phyloP scores from a whole-genome alignment of 2,888 invertebrate species.

The Nomada goodeniana region DNA sequence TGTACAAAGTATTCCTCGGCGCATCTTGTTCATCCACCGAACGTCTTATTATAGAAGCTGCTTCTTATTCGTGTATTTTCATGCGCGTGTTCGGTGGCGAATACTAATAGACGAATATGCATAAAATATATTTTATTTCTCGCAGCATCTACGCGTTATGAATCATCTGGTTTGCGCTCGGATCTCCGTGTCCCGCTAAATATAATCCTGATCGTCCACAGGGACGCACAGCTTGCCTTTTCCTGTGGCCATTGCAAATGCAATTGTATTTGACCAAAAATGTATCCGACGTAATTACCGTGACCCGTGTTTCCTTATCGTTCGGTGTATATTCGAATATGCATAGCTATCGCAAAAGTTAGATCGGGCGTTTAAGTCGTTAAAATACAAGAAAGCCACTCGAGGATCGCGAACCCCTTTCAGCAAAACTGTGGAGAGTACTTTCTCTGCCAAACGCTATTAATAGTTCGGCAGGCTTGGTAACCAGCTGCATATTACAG shows the following conservation, averaged over 20 bases:
- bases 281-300: constrained; percentile 17
- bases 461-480: constrained; percentile 69
- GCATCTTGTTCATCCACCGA: constrained; percentile 19
- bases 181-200: neutral
- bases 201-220: neutral
- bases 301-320: constrained; percentile 32
- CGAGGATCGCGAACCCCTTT: constrained; percentile 40
- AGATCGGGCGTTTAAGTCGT: neutral
- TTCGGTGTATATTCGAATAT: neutral
- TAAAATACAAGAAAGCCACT: constrained; percentile 34
- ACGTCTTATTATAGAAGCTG: constrained; percentile 48
- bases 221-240: neutral
- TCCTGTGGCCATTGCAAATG: neutral
- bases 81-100: constrained; percentile 18
- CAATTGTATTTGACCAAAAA: neutral
- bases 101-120: constrained; percentile 43
- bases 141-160: constrained; percentile 4
- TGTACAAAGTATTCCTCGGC: neutral
- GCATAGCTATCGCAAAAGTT: neutral
- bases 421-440: constrained; percentile 41
- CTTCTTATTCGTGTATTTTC: constrained; percentile 48
- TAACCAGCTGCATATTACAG: constrained; percentile 68
- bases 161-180: constrained; percentile 1
- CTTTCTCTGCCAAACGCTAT: constrained; percentile 74
- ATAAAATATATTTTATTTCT: constrained; percentile 25